Evolutionary conservation across 2,888 invertebrate species (phyloP).

Genomic region (Nezara viridula): DNA sequence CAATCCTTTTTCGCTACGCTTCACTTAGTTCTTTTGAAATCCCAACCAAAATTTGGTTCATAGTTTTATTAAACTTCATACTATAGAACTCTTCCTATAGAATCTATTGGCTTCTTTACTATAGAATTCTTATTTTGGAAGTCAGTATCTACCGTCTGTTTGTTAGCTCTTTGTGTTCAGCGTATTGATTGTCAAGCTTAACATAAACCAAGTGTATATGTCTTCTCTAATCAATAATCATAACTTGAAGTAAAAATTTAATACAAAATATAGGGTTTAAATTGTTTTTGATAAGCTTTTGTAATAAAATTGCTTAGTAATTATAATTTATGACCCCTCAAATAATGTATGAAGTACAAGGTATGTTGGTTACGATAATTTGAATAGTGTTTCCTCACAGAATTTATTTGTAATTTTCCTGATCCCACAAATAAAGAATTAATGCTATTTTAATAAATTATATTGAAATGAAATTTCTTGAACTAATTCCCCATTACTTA

Average conservation of each 20-base stretch:
- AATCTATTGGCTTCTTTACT: too few species aligned
- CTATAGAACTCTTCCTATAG: background rate
- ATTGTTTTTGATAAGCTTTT: background rate
- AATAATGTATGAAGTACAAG: constrained; percentile 20
- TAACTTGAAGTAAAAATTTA: constrained; percentile 12
- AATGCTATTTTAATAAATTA: too few species aligned
- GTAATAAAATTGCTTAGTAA: background rate
- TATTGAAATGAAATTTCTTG: too few species aligned
- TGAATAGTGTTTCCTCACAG: background rate
- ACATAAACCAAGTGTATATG: background rate
- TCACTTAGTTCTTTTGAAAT: too few species aligned
- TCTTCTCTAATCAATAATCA: constrained; percentile 28
- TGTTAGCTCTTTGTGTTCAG: background rate
- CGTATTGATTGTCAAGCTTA: constrained; percentile 18
- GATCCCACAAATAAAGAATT: background rate
- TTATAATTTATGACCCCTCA: constrained; percentile 17
- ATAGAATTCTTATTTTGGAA: too few species aligned
- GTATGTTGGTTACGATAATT: constrained; percentile 5
- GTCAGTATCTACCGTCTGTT: background rate
- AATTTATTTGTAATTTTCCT: background rate
- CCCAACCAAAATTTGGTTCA: too few species aligned
- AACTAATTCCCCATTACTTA: background rate
- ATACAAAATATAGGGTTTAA: background rate
- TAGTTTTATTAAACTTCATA: background rate
- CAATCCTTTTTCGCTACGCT: too few species aligned